phyloP scores from a whole-genome alignment of 2,113 vertebrate species.

The Xiphophorus couchianus region DNA sequence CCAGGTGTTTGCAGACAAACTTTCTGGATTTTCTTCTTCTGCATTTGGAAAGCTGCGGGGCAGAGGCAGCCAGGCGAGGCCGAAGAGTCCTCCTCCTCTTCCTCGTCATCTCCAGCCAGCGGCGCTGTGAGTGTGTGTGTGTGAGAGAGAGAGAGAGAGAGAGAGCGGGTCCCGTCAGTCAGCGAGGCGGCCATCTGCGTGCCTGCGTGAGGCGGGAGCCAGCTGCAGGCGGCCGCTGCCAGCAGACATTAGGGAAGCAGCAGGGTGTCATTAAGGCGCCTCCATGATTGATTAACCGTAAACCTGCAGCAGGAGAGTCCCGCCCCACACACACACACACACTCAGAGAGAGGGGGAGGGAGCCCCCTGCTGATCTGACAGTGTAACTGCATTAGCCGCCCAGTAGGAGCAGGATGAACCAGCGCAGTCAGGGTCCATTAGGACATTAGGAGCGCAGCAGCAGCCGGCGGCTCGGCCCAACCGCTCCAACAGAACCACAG shows the following conservation, averaged over 20 bases:
- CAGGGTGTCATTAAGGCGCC: slow-evolving; percentile 81
- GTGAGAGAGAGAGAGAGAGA: too few species aligned
- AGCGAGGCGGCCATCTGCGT: slow-evolving; percentile 83
- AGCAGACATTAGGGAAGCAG: slow-evolving; percentile 85
- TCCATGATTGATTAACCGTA: slow-evolving; percentile 85
- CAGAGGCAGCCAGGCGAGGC: slow-evolving; percentile 5
- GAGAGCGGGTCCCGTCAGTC: slow-evolving; percentile 79
- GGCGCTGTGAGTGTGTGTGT: slow-evolving; percentile 47
- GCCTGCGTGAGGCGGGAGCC: slow-evolving; percentile 80
- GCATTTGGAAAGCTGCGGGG: slow-evolving; percentile 5
- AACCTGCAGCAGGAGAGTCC: slow-evolving; percentile 70
- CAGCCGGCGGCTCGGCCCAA: slow-evolving; percentile 5
- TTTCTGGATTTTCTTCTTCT: slow-evolving; percentile 3
- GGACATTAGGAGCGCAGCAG: slow-evolving; percentile 63
- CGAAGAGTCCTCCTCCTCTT: neutral
- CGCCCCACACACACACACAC: slow-evolving; percentile 19
- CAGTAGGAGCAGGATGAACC: slow-evolving; percentile 71
- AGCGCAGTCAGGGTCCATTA: slow-evolving; percentile 66
- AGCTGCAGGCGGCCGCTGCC: slow-evolving; percentile 78
- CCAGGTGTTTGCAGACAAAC: neutral
- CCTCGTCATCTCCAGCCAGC: slow-evolving; percentile 40
- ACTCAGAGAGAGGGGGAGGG: slow-evolving; percentile 51
- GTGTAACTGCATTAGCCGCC: slow-evolving; percentile 79
- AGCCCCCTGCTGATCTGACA: slow-evolving; percentile 79
- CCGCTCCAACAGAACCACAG: neutral